phyloP scores from a whole-genome alignment of 2,113 vertebrate genomes.

The Ceuthmochares aereus region DNA sequence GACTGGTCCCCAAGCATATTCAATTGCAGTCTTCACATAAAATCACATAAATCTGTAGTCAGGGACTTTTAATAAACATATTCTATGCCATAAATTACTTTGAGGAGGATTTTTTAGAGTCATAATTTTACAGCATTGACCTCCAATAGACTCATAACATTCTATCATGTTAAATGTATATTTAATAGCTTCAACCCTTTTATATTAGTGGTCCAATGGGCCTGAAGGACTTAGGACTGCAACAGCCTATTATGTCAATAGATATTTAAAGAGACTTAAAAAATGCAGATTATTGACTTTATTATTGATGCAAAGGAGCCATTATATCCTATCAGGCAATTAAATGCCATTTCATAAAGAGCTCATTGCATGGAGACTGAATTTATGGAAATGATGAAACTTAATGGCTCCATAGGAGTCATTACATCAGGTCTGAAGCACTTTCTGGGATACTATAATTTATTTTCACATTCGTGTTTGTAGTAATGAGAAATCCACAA shows the following conservation, averaged over 20 bases:
- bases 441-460: constrained; percentile 40
- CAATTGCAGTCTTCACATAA: constrained; percentile 41
- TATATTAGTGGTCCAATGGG: constrained; percentile 37
- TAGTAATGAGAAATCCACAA: constrained; percentile 26
- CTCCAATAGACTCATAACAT: constrained; percentile 57
- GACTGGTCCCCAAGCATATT: not conserved
- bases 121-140: constrained; percentile 61
- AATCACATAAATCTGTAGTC: constrained; percentile 41
- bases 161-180: constrained; percentile 63
- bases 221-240: constrained; percentile 28
- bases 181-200: constrained; percentile 66
- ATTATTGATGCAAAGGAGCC: constrained; percentile 65
- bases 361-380: constrained; percentile 32
- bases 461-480: constrained; percentile 7
- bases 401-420: constrained; percentile 38
- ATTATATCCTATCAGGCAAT: constrained; percentile 64
- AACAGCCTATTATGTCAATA: constrained; percentile 5
- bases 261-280: constrained; percentile 57
- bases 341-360: constrained; percentile 66
- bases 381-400: constrained; percentile 65
- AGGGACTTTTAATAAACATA: constrained; percentile 39
- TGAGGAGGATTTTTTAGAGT: constrained; percentile 60
- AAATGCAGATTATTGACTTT: constrained; percentile 68
- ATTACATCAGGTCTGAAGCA: constrained; percentile 5
- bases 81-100: constrained; percentile 59